Evolutionary conservation across 2,113 vertebrate species (phyloP), one percentile per base, ranked within the genome.

Genomic region (Danio rerio): DNA sequence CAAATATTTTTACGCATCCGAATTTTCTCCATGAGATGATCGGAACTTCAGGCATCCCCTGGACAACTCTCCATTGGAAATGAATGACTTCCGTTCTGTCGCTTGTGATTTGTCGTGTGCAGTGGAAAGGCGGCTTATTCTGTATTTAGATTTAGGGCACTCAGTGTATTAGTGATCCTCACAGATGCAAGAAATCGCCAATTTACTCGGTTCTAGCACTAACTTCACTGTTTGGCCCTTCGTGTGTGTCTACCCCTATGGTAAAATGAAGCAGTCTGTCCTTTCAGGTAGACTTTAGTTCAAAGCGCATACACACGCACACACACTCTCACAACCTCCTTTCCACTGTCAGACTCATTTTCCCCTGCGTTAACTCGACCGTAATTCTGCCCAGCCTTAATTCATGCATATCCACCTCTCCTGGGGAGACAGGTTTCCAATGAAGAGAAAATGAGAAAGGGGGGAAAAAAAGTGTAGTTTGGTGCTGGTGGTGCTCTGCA

Each of bases 391-490:
- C 58, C 52, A 65, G 81, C 83, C 68, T 86, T 89, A 89, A 90
- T 87, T 80, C 85, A 89, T 88, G 83, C 83, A 83, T 82, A 84
- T 85, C 81, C 80, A 76, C 72, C 81, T 80, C 81, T 90, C 63
- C n/a, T 53, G 47, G 66, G 77, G 58, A 72, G 85, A 90, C 88
- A 88, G 87, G 62, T 91, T 90, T 91, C 80, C 86, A 81, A 88
- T 90, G 88, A 91, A 81, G 85, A 80, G 20, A 21, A 85, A 90
- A 90, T 90, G 83, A 88, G 85, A 89, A 91, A 85, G 5, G 68
- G 62, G 47, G 75, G n/a, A n/a, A 69, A 13, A 9, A 21, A 58
- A 74, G 66, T 9, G 53, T 45, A 18, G 56, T 76, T 7, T 58
- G 31, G 31, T 8, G 59, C 16, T 10, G 52, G 43, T 62, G 45